Percentiles rank a stretch among this genome's conserved stretches.
phyloP scores from a whole-genome alignment of 1,140 invertebrate species.

The Nymphalis io region DNA sequence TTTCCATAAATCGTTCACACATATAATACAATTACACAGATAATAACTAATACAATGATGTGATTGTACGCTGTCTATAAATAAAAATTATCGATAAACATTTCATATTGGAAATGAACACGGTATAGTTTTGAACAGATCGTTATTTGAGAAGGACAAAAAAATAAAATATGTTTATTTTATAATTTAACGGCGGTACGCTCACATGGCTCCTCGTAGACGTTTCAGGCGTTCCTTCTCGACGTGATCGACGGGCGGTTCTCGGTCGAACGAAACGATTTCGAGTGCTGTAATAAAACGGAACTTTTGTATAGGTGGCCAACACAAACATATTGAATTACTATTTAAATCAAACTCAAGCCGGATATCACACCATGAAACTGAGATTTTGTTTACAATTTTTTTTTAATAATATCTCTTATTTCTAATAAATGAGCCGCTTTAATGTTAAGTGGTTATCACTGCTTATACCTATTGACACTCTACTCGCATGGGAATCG shows the following conservation, averaged over 20 bases:
- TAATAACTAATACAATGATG: too few relatives aligned
- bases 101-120: conserved; percentile 6
- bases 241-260: conserved; percentile 71
- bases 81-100: not conserved
- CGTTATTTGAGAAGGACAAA: conserved; percentile 2
- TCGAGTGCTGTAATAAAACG: conserved; percentile 69
- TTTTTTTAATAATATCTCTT: too few relatives aligned
- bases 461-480: too few relatives aligned
- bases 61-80: not conserved
- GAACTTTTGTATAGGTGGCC: too few relatives aligned
- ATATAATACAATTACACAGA: too few relatives aligned
- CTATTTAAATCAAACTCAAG: too few relatives aligned
- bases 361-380: too few relatives aligned
- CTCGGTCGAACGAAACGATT: conserved; percentile 72
- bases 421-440: too few relatives aligned
- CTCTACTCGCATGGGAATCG: too few relatives aligned
- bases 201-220: conserved; percentile 57
- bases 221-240: conserved; percentile 77
- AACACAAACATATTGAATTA: conserved; percentile 3
- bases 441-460: too few relatives aligned
- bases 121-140: not conserved
- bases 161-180: conserved; percentile 23
- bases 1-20: too few relatives aligned
- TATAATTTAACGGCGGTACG: conserved; percentile 5
- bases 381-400: too few relatives aligned